phyloP scores from a whole-genome alignment of 2,797 vertebrate species.

The Ara ararauna region DNA sequence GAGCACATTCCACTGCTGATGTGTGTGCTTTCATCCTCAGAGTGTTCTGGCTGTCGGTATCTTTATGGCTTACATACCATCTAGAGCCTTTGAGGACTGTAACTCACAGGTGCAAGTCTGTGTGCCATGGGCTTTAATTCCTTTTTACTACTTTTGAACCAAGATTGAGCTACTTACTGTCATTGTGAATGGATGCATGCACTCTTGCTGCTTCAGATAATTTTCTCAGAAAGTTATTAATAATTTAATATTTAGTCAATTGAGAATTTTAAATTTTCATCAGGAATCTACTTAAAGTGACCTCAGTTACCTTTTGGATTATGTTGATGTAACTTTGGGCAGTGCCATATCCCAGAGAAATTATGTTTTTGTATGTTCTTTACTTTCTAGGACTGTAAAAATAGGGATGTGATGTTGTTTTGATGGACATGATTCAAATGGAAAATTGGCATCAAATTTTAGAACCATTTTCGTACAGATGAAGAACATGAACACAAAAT shows the following conservation, averaged over 20 bases:
- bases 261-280: neutral
- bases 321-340: neutral
- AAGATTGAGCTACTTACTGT: neutral
- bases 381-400: neutral
- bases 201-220: neutral
- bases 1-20: conserved; percentile 41
- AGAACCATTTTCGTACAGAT: neutral
- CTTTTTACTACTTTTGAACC: neutral
- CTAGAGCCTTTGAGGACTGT: neutral
- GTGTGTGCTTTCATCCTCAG: neutral
- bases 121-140: neutral
- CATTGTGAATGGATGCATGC: neutral
- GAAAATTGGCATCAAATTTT: neutral
- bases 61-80: neutral
- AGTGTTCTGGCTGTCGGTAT: neutral
- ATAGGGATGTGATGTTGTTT: neutral
- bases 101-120: neutral
- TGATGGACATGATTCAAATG: neutral
- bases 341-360: neutral
- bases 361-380: accelerated
- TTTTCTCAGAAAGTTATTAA: neutral
- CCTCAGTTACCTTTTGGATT: accelerated
- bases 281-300: neutral
- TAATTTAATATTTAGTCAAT: neutral
- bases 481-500: neutral